phyloP scores from a whole-genome alignment of 2,888 invertebrate genomes.

The Hemistola chrysoprasaria region DNA sequence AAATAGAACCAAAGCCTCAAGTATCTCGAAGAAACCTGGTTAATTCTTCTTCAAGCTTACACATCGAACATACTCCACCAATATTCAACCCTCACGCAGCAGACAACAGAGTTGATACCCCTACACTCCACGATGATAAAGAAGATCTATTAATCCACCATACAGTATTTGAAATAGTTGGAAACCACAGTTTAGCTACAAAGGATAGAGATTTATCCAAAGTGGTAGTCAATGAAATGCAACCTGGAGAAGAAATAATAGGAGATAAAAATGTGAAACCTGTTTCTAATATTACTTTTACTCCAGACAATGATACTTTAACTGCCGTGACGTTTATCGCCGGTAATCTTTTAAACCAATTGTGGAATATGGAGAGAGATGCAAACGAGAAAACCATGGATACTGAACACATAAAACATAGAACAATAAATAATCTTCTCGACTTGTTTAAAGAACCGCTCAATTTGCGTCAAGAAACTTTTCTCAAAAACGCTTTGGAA shows the following conservation, averaged over 20 bases:
- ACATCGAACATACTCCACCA: conserved; percentile 56
- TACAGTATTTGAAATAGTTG: conserved; percentile 41
- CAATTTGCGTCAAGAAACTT: conserved; percentile 61
- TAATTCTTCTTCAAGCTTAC: conserved; percentile 44
- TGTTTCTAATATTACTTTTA: conserved; percentile 69
- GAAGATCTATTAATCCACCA: conserved; percentile 37
- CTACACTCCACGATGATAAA: conserved; percentile 41
- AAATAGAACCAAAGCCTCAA: conserved; percentile 39
- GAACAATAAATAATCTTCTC: conserved; percentile 62
- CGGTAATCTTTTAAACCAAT: conserved; percentile 67
- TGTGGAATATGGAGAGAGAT: conserved; percentile 72
- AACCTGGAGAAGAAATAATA: conserved; percentile 56
- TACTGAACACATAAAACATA: conserved; percentile 59
- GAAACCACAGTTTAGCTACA: conserved; percentile 48
- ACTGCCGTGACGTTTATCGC: conserved; percentile 73
- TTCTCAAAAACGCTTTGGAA: conserved; percentile 62
- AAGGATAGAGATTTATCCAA: conserved; percentile 65
- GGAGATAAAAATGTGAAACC: conserved; percentile 54
- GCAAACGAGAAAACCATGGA: conserved; percentile 49
- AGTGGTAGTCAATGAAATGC: conserved; percentile 65
- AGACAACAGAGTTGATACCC: conserved; percentile 63
- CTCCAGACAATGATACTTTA: conserved; percentile 69
- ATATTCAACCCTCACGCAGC: conserved; percentile 47
- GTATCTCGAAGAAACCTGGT: conserved; percentile 42
- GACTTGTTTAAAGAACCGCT: conserved; percentile 70